Conservation (phyloP, 1,140 invertebrate species). For the Bombus waltoni region DNA sequence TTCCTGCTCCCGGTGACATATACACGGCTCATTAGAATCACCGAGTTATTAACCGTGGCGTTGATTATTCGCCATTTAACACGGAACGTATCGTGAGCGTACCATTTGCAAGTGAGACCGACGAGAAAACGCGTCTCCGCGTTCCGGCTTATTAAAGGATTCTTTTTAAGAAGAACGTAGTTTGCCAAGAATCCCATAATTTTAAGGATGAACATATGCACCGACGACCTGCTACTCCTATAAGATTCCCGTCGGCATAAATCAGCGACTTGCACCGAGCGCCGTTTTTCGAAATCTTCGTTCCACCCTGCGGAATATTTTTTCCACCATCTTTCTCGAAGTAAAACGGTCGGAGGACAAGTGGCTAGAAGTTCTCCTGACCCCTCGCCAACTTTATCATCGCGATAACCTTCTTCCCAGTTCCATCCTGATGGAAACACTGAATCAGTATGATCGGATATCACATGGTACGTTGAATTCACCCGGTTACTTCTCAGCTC, state of each 20-base stretch:
- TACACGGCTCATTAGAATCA: background rate
- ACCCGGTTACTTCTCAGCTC: slow-evolving; percentile 38
- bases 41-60: background rate
- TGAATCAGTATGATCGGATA: slow-evolving; percentile 56
- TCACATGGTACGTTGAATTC: slow-evolving; percentile 38
- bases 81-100: no score
- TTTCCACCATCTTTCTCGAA: background rate
- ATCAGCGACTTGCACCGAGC: slow-evolving; percentile 9
- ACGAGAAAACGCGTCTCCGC: no score
- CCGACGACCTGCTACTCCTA: no score
- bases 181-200: background rate
- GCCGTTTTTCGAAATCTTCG: slow-evolving; percentile 1
- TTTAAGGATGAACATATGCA: background rate
- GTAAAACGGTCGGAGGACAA: slow-evolving; percentile 8
- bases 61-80: background rate
- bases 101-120: no score
- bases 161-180: background rate
- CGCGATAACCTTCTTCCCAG: slow-evolving; percentile 38
- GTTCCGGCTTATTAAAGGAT: background rate
- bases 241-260: background rate
- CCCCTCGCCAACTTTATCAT: slow-evolving; percentile 40
- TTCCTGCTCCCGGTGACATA: background rate
- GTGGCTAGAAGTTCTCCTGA: slow-evolving; percentile 4
- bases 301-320: slow-evolving; percentile 5
- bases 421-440: slow-evolving; percentile 40